These are phyloP conservation scores for Lethenteron reissneri DNA, from an alignment of 2,113 vertebrate genomes.

Conservation along the genomic window DNA sequence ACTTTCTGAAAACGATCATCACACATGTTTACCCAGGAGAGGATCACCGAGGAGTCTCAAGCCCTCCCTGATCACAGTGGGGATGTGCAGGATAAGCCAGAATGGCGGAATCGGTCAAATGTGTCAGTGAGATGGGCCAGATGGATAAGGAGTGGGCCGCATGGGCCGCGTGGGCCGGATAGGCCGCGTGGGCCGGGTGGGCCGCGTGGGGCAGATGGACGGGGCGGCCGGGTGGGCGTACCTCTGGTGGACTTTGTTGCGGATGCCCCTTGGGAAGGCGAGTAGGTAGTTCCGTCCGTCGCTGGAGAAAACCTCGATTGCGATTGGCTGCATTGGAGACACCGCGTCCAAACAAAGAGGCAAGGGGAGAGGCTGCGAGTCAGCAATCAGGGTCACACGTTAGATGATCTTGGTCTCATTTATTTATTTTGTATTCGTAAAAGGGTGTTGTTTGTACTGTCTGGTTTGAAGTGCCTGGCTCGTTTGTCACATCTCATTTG, in stretches of 20 bases:
- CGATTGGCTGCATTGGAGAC: conserved; percentile 47
- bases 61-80: not conserved
- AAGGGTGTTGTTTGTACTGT: no score
- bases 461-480: no score
- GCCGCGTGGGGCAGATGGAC: not conserved
- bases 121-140: not conserved
- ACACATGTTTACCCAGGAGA: not conserved
- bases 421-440: no score
- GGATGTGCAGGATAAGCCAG: not conserved
- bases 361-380: no score
- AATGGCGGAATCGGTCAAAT: not conserved
- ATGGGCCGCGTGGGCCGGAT: not conserved
- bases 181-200: no score
- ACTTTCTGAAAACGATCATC: not conserved
- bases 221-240: conserved; percentile 15
- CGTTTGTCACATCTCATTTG: no score
- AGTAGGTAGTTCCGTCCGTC: conserved; percentile 88
- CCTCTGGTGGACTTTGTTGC: conserved; percentile 99
- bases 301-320: conserved; percentile 91
- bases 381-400: no score
- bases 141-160: not conserved
- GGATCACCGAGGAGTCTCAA: not conserved
- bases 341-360: conserved; percentile 4
- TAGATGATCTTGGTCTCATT: no score
- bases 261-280: conserved; percentile 83